Percentiles rank a stretch among this genome's conserved stretches.
Evolutionary conservation across 2,113 vertebrate genomes (phyloP).

Genomic region (Nesoenas mayeri): DNA sequence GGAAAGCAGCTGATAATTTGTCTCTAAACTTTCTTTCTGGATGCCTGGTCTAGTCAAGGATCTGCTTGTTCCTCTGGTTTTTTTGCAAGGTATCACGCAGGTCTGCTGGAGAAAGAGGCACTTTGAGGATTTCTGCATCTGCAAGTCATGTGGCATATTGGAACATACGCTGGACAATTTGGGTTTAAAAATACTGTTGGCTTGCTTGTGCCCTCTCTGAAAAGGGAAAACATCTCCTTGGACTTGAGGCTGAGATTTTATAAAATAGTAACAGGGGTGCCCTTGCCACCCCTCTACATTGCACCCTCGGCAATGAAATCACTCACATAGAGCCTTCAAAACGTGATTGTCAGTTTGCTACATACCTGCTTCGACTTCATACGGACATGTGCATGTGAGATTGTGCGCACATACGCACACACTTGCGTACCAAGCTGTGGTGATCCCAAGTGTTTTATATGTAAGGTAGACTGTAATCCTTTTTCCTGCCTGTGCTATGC

Average conservation of each 20-base stretch:
- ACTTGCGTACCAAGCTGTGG: background rate
- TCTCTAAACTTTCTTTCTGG: background rate
- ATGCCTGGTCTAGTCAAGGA: background rate
- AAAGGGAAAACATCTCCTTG: background rate
- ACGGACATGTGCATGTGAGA: background rate
- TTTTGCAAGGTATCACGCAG: background rate
- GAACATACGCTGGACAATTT: background rate
- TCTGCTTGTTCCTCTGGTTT: background rate
- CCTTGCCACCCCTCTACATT: background rate
- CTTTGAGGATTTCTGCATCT: background rate
- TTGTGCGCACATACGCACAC: background rate
- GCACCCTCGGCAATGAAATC: background rate
- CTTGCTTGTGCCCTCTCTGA: background rate
- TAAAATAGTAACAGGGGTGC: background rate
- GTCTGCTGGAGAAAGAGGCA: background rate
- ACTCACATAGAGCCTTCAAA: background rate
- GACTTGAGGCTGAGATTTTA: background rate
- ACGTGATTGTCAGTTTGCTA: background rate
- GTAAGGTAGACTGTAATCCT: background rate
- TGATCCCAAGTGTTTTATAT: background rate
- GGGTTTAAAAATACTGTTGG: background rate
- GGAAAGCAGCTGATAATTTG: background rate
- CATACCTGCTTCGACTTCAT: background rate
- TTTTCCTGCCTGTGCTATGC: background rate
- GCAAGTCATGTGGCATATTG: fast-evolving